phyloP scores from a whole-genome alignment of 2,113 vertebrate genomes.

The Nothobranchius kuhntae region DNA sequence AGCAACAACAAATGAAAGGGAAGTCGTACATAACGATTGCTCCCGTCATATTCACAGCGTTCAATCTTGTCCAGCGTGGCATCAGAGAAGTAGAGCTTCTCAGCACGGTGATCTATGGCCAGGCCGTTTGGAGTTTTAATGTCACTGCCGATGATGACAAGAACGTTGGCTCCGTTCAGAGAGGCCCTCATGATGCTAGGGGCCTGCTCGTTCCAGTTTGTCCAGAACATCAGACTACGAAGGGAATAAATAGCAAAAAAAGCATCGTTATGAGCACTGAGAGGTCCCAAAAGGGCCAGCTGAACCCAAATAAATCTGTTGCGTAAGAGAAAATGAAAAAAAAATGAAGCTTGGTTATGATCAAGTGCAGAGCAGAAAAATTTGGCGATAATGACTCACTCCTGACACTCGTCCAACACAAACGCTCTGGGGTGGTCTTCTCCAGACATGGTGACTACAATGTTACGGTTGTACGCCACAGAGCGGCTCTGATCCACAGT shows the following conservation, averaged over 20 bases:
- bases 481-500: slow-evolving; percentile 90
- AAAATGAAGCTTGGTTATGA: background rate
- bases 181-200: slow-evolving; percentile 97
- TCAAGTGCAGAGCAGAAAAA: slow-evolving; percentile 7
- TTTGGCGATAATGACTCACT: slow-evolving; percentile 79
- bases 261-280: slow-evolving; percentile 10
- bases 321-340: slow-evolving; percentile 17
- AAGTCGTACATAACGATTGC: slow-evolving; percentile 87
- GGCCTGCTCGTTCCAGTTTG: slow-evolving; percentile 97
- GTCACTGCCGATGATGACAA: slow-evolving; percentile 92
- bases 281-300: slow-evolving; percentile 24
- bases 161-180: slow-evolving; percentile 89
- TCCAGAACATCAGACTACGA: slow-evolving; percentile 96
- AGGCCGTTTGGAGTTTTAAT: slow-evolving; percentile 95
- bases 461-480: slow-evolving; percentile 91
- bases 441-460: slow-evolving; percentile 96
- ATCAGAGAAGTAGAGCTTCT: slow-evolving; percentile 97
- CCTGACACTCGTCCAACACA: slow-evolving; percentile 94
- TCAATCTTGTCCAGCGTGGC: slow-evolving; percentile 97
- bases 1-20: background rate
- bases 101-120: slow-evolving; percentile 93
- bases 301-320: slow-evolving; percentile 36
- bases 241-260: slow-evolving; percentile 12
- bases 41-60: slow-evolving; percentile 94
- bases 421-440: slow-evolving; percentile 96